phyloP scores from a whole-genome alignment of 2,113 vertebrate species.

The Lamprotornis superbus region DNA sequence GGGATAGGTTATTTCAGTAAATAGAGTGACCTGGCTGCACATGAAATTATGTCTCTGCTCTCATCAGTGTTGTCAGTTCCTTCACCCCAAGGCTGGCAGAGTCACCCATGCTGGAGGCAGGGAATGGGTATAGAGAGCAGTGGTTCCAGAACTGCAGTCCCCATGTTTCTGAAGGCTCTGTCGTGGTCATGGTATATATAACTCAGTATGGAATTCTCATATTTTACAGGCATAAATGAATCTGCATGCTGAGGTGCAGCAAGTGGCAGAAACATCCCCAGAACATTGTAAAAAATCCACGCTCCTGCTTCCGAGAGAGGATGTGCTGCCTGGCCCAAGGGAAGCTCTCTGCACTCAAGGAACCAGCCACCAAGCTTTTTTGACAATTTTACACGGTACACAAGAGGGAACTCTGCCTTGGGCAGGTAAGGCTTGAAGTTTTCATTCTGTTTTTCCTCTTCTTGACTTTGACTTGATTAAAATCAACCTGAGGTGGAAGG shows the following conservation, averaged over 20 bases:
- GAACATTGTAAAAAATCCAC: fast-evolving
- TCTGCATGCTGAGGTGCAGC: neutral
- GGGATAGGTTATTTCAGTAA: neutral
- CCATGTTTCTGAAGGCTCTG: neutral
- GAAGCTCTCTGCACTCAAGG: neutral
- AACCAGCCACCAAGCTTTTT: neutral
- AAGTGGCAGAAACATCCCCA: neutral
- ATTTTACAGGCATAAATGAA: neutral
- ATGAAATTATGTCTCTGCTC: neutral
- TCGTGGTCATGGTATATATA: neutral
- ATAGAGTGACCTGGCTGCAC: neutral
- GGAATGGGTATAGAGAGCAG: fast-evolving
- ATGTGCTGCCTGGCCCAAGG: neutral
- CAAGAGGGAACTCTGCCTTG: neutral
- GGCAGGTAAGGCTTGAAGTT: neutral
- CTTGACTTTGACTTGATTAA: neutral
- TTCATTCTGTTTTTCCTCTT: neutral
- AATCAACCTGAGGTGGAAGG: neutral
- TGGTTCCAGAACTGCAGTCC: neutral
- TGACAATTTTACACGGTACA: neutral
- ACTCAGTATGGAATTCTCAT: neutral
- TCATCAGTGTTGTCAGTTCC: neutral
- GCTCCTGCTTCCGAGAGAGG: fast-evolving
- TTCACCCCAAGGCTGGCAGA: neutral
- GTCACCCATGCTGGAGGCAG: neutral